Evolutionary conservation across 2,113 vertebrate genomes (phyloP), one percentile per base, ranked within the genome.

Genomic region (Neolamprologus kungweensis): DNA sequence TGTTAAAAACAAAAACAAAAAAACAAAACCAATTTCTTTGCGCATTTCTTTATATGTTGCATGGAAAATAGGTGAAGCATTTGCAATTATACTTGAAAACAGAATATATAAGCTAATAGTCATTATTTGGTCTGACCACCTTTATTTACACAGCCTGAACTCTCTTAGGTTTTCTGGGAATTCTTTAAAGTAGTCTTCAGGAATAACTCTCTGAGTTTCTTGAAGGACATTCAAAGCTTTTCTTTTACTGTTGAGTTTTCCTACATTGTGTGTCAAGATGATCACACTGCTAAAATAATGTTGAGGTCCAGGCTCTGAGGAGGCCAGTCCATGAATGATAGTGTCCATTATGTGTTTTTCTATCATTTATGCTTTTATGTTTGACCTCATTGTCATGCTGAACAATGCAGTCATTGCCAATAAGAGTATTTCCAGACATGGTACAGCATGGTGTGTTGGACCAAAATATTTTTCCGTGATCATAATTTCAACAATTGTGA

Each of bases 1-100:
- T 23, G 7, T 45, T 60, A 10, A 10, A 60, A 26, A 23, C n/a
- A n/a, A 4, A 21, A 26, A 14, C 1, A 0, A 26, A 0, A 0
- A 28, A 17, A 17, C 2, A 1, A 58, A 58, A 9, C 14, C 57
- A 60, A 33, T 0, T 60, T 19, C 3, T 60, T 33, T 60, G 9
- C 14, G 1, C 14, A 47, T 73, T 73, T 4, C 40, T 73, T 28
- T 73, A 73, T 73, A 73, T 47, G 42, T 45, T 28, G 68, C 14
- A 26, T 45, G 12, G 68, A 73, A 45, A 73, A 73, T 26, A 45
- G 13, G 5, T 42, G 68, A 45, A 47, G 40, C 21, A 45, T 73
- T 16, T 45, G 13, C 13, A 73, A 45, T 45, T 21, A 73, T 73
- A 73, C 40, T 7, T 73, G 68, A 73, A 73, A 73, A 73, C 40